Evolutionary conservation across 2,113 vertebrate genomes (phyloP).

Genomic region (Pholis gunnellus): DNA sequence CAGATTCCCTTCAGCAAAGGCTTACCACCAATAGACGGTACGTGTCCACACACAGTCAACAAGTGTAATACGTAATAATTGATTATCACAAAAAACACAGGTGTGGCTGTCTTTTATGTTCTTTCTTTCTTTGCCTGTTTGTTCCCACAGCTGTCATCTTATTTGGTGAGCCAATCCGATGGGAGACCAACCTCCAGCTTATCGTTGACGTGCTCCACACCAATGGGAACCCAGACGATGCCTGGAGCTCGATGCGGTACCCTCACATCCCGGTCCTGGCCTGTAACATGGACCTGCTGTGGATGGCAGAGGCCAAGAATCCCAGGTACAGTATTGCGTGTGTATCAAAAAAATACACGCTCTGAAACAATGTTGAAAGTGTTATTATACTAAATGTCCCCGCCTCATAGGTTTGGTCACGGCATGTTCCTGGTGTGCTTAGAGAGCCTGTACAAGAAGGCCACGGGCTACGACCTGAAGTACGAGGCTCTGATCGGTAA

Average conservation of each 20-base stretch:
- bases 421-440: slow-evolving; percentile 95
- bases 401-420: slow-evolving; percentile 90
- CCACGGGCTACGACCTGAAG: slow-evolving; percentile 91
- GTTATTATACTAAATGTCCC: neutral
- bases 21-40: slow-evolving; percentile 92
- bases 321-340: slow-evolving; percentile 85
- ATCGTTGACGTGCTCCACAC: slow-evolving; percentile 93
- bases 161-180: slow-evolving; percentile 95
- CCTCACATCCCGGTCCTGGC: slow-evolving; percentile 95
- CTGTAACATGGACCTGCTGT: slow-evolving; percentile 97
- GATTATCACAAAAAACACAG: rapidly evolving
- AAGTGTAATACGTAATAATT: neutral
- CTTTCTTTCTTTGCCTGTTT: neutral
- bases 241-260: slow-evolving; percentile 79
- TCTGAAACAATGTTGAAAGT: neutral
- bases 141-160: slow-evolving; percentile 88
- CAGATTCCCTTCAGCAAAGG: slow-evolving; percentile 85
- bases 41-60: slow-evolving; percentile 26
- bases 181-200: slow-evolving; percentile 96
- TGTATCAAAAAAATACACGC: neutral
- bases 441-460: slow-evolving; percentile 93
- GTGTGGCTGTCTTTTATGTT: neutral
- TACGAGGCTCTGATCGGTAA: slow-evolving; percentile 95
- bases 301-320: slow-evolving; percentile 98
- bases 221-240: slow-evolving; percentile 85